Evolutionary conservation across 2,113 vertebrate species (phyloP).

Genomic region (Amazona guildingii): DNA sequence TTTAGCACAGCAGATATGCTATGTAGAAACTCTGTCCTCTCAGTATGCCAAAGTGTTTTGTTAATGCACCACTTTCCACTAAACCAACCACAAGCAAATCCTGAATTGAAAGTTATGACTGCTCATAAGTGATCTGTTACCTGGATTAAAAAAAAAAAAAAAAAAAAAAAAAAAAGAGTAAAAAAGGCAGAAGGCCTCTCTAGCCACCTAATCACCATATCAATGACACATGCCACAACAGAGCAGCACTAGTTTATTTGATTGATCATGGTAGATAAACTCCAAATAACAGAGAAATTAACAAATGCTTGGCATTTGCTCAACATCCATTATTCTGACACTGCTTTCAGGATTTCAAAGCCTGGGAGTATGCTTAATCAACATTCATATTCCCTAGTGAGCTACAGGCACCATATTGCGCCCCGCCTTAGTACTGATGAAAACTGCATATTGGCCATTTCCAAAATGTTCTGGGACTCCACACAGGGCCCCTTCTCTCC

Average conservation of each 20-base stretch:
- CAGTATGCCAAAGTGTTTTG: not conserved
- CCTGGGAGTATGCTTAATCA: slow-evolving; percentile 99
- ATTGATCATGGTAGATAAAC: slow-evolving; percentile 99
- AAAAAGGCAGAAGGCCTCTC: slow-evolving; percentile 83
- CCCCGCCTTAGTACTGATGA: slow-evolving; percentile 97
- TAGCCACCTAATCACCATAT: slow-evolving; percentile 97
- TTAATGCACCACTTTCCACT: slow-evolving; percentile 58
- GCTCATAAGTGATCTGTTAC: slow-evolving; percentile 72
- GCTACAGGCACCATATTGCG: slow-evolving; percentile 96
- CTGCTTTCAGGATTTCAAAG: slow-evolving; percentile 98
- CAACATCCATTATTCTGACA: slow-evolving; percentile 99
- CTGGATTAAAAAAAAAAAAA: slow-evolving; percentile 52
- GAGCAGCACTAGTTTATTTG: slow-evolving; percentile 88
- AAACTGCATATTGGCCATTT: slow-evolving; percentile 98
- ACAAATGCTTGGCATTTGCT: slow-evolving; percentile 99
- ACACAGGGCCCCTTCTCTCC: slow-evolving; percentile 83
- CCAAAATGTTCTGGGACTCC: slow-evolving; percentile 92
- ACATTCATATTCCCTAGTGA: slow-evolving; percentile 99
- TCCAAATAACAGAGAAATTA: slow-evolving; percentile 99
- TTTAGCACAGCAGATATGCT: not conserved
- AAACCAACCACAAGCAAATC: slow-evolving; percentile 62
- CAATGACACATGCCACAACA: slow-evolving; percentile 98
- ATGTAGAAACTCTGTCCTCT: not conserved
- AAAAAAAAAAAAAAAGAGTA: not conserved
- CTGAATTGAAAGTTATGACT: slow-evolving; percentile 58